phyloP scores from a whole-genome alignment of 2,888 invertebrate genomes.

The Andrena dorsata region DNA sequence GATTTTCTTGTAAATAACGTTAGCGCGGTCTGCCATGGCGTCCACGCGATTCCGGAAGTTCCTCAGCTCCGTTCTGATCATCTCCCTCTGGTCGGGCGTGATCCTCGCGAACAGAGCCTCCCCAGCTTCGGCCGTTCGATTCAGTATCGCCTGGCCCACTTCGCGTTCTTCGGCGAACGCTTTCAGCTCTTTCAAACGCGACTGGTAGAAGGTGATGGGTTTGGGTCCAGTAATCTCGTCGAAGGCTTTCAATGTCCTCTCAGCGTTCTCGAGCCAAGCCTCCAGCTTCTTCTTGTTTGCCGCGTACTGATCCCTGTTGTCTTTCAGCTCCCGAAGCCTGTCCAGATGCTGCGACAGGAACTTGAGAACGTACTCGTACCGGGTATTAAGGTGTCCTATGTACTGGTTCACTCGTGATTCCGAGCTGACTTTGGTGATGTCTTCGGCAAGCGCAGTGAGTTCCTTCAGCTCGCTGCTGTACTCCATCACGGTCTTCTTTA shows the following conservation, averaged over 20 bases:
- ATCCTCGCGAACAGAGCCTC: conserved; percentile 95
- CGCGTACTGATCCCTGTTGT: conserved; percentile 90
- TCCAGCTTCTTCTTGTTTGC: conserved; percentile 90
- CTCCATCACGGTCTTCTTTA: conserved; percentile 88
- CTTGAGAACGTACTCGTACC: conserved; percentile 91
- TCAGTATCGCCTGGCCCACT: conserved; percentile 91
- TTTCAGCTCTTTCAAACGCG: conserved; percentile 92
- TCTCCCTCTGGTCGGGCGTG: conserved; percentile 94
- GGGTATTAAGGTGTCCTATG: conserved; percentile 91
- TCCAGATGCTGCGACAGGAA: conserved; percentile 90
- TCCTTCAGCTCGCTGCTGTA: conserved; percentile 89
- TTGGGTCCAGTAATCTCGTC: conserved; percentile 92
- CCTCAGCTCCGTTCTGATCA: conserved; percentile 92
- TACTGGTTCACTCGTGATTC: conserved; percentile 94
- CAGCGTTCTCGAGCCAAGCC: conserved; percentile 92
- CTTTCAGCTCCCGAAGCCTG: conserved; percentile 90
- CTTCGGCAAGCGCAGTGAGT: conserved; percentile 89
- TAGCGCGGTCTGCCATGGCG: conserved; percentile 93
- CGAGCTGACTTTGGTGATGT: conserved; percentile 91
- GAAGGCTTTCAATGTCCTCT: conserved; percentile 90
- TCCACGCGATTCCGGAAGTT: conserved; percentile 93
- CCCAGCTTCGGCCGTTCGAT: conserved; percentile 93
- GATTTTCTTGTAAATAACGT: conserved; percentile 93
- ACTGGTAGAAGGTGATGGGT: conserved; percentile 88
- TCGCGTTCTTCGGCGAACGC: conserved; percentile 91